Percentiles rank a stretch among this genome's conserved stretches.
These are phyloP conservation scores for Caloenas nicobarica DNA, from an alignment of 2,113 vertebrate genomes.

Conservation along the genomic window DNA sequence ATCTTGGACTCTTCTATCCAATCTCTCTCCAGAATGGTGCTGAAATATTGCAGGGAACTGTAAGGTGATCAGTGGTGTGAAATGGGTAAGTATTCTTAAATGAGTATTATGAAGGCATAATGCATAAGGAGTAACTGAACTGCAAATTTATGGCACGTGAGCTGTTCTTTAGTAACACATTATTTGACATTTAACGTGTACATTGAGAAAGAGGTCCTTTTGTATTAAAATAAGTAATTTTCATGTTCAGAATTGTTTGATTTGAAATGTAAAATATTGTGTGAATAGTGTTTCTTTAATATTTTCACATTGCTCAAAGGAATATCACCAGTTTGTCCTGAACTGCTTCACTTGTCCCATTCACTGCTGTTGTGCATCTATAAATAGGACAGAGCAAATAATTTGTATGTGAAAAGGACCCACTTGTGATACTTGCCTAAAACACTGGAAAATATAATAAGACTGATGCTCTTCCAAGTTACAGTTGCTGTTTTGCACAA, in stretches of 20 bases:
- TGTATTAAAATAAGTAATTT: background rate
- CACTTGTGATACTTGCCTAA: background rate
- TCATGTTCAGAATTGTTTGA: background rate
- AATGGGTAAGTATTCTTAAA: background rate
- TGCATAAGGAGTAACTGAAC: background rate
- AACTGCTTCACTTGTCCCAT: background rate
- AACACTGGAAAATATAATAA: background rate
- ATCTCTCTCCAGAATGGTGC: constrained; percentile 39
- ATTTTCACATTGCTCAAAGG: background rate
- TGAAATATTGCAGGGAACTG: background rate
- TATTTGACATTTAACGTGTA: background rate
- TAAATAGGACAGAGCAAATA: background rate
- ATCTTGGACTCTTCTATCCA: constrained; percentile 18
- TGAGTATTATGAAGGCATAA: background rate
- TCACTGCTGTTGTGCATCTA: background rate
- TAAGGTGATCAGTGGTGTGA: background rate
- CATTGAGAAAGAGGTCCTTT: background rate
- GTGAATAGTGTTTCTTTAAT: background rate
- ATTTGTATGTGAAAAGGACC: background rate
- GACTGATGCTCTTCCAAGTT: background rate
- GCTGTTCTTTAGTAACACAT: background rate
- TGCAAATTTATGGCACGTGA: background rate
- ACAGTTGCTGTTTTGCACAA: background rate
- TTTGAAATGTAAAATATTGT: background rate
- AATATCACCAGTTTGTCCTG: background rate